A percentile compares a stretch with the other conserved stretches of the same genome.
Conservation (phyloP, 2,888 invertebrate genomes). For the Furcula furcula region DNA sequence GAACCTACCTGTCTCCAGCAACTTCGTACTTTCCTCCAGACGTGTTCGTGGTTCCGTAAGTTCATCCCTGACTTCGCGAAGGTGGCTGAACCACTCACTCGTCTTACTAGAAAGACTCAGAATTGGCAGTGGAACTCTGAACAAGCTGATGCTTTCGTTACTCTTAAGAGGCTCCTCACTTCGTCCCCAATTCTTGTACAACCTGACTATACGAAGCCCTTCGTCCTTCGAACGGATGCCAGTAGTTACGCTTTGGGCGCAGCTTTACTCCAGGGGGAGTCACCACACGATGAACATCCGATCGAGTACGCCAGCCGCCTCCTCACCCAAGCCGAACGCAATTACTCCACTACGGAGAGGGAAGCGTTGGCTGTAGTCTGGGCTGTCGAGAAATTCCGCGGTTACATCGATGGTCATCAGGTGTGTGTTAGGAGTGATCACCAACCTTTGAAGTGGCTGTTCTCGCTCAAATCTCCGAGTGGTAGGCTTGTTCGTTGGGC, state of each 20-base stretch:
- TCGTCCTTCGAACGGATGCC: conserved; percentile 35
- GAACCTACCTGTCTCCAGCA: conserved; percentile 17
- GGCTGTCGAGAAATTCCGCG: conserved; percentile 23
- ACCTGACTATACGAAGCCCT: conserved; percentile 28
- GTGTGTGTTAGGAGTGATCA: conserved; percentile 52
- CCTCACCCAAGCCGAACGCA: conserved; percentile 35
- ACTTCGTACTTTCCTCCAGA: conserved; percentile 23
- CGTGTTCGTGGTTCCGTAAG: conserved; percentile 40
- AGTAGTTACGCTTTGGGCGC: conserved; percentile 37
- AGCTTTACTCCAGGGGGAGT: conserved; percentile 29
- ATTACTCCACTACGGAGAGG: conserved; percentile 55
- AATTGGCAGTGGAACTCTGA: conserved; percentile 29
- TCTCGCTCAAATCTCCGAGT: conserved; percentile 49
- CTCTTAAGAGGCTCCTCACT: conserved; percentile 18
- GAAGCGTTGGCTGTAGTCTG: conserved; percentile 39
- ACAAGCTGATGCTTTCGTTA: conserved; percentile 17
- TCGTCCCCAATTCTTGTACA: conserved; percentile 28
- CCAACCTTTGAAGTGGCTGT: conserved; percentile 58
- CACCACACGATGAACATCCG: conserved; percentile 17
- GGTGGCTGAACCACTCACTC: conserved; percentile 34
- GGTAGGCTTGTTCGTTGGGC: conserved; percentile 62
- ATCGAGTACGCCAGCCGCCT: conserved; percentile 30
- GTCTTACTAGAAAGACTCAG: conserved; percentile 31
- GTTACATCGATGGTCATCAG: conserved; percentile 47
- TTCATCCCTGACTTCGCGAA: conserved; percentile 27